Evolutionary conservation across 2,113 vertebrate species (phyloP).

Genomic region (Columbina picui): DNA sequence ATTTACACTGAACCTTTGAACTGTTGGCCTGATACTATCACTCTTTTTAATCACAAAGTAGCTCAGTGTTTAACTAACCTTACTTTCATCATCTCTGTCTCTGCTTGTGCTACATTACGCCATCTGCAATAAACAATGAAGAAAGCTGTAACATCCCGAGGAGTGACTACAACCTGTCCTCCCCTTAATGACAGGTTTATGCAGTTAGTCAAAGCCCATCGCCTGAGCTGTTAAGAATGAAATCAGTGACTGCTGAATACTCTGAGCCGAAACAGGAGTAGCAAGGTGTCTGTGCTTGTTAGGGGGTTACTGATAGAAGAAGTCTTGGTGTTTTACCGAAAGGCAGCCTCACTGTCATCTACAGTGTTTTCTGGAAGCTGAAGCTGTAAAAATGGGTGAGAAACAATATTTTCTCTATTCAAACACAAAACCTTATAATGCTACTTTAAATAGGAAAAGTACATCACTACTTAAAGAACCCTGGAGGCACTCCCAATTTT

Average conservation of each 20-base stretch:
- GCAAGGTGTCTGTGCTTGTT: conserved; percentile 71
- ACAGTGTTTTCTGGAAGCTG: background rate
- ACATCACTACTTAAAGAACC: background rate
- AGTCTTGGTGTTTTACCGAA: background rate
- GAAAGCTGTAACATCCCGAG: background rate
- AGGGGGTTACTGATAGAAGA: conserved; percentile 5
- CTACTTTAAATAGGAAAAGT: background rate
- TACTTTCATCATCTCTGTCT: conserved; percentile 49
- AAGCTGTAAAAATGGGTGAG: background rate
- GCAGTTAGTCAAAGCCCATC: conserved; percentile 54
- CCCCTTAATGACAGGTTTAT: conserved; percentile 60
- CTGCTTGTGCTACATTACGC: background rate
- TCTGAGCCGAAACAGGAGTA: conserved; percentile 57
- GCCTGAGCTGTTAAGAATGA: conserved; percentile 51
- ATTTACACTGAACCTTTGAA: conserved; percentile 37
- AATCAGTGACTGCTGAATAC: conserved; percentile 27
- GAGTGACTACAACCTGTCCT: conserved; percentile 46
- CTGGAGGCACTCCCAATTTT: background rate
- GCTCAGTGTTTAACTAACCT: conserved; percentile 32
- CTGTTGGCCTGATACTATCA: background rate
- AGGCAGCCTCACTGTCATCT: background rate
- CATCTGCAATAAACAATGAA: conserved; percentile 6
- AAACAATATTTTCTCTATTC: background rate
- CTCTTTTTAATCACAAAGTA: conserved; percentile 31
- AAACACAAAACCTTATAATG: background rate